Evolutionary conservation across 2,797 vertebrate species (phyloP).

Genomic region (Gymnoscopelus braueri): DNA sequence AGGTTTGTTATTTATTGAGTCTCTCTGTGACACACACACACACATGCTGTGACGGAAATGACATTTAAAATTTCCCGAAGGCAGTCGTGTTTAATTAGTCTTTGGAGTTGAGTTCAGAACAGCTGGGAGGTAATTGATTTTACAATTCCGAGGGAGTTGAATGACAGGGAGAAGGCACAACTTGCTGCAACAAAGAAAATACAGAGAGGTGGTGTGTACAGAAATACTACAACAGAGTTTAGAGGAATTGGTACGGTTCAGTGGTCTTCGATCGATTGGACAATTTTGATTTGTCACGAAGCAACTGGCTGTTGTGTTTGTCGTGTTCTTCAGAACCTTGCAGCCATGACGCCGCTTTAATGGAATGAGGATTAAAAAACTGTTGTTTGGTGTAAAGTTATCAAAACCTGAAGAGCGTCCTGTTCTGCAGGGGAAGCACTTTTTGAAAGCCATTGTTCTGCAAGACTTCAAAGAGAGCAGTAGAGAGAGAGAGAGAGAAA

Average conservation of each 20-base stretch:
- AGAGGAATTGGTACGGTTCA: conserved; percentile 12
- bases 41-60: not conserved
- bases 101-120: conserved; percentile 38
- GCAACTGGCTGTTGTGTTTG: not conserved
- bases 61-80: conserved; percentile 32
- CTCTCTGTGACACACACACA: not conserved
- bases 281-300: conserved; percentile 13
- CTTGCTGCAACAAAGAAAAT: too few species aligned
- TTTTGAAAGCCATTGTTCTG: not conserved
- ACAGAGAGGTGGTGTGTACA: too few species aligned
- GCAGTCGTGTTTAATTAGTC: conserved; percentile 53
- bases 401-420: too few species aligned
- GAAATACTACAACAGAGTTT: too few species aligned
- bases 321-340: too few species aligned
- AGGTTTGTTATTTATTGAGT: too few species aligned
- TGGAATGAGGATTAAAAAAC: too few species aligned
- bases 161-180: not conserved
- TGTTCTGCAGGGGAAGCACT: not conserved
- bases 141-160: conserved; percentile 32
- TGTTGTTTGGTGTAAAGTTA: too few species aligned
- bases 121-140: conserved; percentile 62
- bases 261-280: not conserved
- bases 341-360: too few species aligned
- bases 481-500: not conserved
- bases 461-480: too few species aligned